Percentiles rank a stretch among this genome's conserved stretches.
These are phyloP conservation scores for Phaetusa simplex DNA, from an alignment of 2,113 vertebrate genomes.

Conservation along the genomic window DNA sequence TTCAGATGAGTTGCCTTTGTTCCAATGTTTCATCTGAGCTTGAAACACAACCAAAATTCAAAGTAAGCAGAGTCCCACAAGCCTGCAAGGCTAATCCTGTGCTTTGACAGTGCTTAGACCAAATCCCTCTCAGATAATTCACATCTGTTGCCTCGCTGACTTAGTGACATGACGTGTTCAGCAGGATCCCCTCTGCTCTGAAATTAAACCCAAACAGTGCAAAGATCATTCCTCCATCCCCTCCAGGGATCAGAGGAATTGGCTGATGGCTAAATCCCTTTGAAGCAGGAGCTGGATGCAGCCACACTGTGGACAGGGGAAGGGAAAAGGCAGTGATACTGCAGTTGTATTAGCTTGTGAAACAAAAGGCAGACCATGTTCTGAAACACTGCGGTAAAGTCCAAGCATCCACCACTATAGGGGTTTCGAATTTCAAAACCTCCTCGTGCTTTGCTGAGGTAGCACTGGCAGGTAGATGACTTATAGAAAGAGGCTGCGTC, in stretches of 20 bases:
- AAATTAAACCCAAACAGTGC: background rate
- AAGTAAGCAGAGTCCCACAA: background rate
- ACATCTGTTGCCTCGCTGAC: background rate
- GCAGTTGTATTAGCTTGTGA: background rate
- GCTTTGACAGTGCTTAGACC: background rate
- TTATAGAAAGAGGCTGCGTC: background rate
- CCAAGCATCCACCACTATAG: background rate
- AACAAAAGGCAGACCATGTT: background rate
- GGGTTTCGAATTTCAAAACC: background rate
- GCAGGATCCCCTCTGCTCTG: background rate
- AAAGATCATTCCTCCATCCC: background rate
- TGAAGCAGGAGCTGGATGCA: background rate
- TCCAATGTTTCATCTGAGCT: background rate
- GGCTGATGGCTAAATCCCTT: background rate
- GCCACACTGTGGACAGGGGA: background rate
- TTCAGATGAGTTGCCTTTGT: background rate
- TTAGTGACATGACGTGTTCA: background rate
- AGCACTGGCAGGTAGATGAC: background rate
- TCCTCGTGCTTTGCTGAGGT: background rate
- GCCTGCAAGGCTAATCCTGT: background rate
- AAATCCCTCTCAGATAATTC: background rate
- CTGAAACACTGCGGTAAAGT: background rate
- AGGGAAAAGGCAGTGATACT: background rate
- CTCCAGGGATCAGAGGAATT: background rate
- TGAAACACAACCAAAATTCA: slow-evolving; percentile 14